phyloP scores from a whole-genome alignment of 64 coral and sea anemone genomes.

The Dendrophyllia cribrosa region DNA sequence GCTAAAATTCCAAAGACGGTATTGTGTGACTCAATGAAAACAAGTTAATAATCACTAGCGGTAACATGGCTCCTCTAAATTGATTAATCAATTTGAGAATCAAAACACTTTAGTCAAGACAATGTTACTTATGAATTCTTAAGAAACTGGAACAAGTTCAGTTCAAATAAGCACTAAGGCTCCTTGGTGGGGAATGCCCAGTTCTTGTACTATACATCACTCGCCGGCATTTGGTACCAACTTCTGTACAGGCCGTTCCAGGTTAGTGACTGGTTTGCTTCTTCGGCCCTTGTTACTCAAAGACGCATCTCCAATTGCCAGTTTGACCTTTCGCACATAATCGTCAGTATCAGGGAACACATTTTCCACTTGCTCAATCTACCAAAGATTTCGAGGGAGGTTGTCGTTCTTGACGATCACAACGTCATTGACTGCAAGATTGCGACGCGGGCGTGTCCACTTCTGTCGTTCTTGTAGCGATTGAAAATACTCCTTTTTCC shows the following conservation, averaged over 20 bases:
- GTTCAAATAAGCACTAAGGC: constrained; percentile 10
- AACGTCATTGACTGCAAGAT: not conserved
- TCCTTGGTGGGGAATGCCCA: constrained; percentile 48
- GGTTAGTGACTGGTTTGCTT: not conserved
- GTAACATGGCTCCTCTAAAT: constrained; percentile 39
- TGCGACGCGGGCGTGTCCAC: not conserved
- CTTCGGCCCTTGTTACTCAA: constrained; percentile 16
- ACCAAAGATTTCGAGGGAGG: constrained; percentile 15
- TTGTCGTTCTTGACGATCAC: constrained; percentile 9
- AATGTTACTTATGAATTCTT: not conserved
- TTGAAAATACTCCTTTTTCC: constrained; percentile 6
- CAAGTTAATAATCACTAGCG: not conserved
- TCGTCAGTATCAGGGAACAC: not conserved
- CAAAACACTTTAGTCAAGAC: not conserved
- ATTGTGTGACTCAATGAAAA: no score
- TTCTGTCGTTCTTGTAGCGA: constrained; percentile 16
- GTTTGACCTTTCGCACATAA: constrained; percentile 34
- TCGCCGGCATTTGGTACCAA: not conserved
- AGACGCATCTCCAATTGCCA: constrained; percentile 27
- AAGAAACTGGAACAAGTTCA: not conserved
- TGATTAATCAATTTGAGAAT: constrained; percentile 9
- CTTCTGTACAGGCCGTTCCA: constrained; percentile 40
- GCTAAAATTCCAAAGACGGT: no score
- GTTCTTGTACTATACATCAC: not conserved
- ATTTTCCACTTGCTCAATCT: constrained; percentile 28